Evolutionary conservation across 2,888 invertebrate species (phyloP), one percentile per base, ranked within the genome.

Genomic region (Liodrosophila aerea): DNA sequence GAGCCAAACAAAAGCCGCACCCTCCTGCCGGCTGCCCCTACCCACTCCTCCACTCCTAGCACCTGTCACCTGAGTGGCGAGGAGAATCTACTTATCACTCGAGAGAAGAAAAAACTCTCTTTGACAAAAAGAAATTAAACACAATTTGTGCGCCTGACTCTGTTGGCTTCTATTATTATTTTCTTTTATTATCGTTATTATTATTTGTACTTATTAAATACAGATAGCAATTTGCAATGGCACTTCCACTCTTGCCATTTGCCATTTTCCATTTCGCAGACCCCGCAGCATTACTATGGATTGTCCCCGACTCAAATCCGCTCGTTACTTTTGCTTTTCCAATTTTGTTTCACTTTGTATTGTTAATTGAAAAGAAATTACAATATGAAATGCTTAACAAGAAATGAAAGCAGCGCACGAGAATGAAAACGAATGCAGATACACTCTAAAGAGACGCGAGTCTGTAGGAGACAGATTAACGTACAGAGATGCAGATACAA

Each of bases 361-460:
- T 82, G 76, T 81, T 81, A 85, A 81, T 84, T 81, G 84, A 81
- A 85, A 81, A 71, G 71, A 81, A 83, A 81, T 81, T 81, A 85
- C 68, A 54, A 41, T 49, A 63, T 12, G 44, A 41, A 61, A 59
- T 56, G 52, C 57, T 73, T 50, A 56, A 64, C 45, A 50, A 53
- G 45, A 69, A 73, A 73, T 56, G 73, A 68, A 68, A 68, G 68
- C 47, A 52, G 13, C 53, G 16, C 8, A 13, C 11, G 8, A 30
- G 12, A 11, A 46, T 22, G 39, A 4, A 11, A n/a, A 49, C 50
- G 27, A 41, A 18, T 3, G 8, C 13, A 2, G 2, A n/a, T 0
- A 36, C 15, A 43, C 50, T 13, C 50, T 50, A 41, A 9, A 13
- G 9, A 30, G 7, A 22, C 11, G n/a, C n/a, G n/a, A n/a, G n/a